Evolutionary conservation across 1,140 invertebrate genomes (phyloP).

Genomic region (Teleogryllus occipitalis): DNA sequence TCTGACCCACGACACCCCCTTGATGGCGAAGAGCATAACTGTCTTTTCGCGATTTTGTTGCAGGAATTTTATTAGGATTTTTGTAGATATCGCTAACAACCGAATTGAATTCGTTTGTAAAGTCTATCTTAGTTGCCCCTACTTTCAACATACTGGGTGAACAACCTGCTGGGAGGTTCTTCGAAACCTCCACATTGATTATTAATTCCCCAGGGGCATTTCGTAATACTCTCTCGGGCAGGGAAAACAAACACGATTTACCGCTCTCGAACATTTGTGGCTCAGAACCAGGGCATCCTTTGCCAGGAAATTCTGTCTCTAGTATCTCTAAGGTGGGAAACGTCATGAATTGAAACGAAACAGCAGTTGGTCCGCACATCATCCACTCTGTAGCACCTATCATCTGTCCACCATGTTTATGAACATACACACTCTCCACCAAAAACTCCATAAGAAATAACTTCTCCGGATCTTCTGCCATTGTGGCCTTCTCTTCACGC

Average conservation of each 20-base stretch:
- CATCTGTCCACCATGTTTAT: slow-evolving; percentile 32
- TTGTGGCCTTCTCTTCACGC: neutral
- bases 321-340: slow-evolving; percentile 35
- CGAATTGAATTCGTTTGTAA: slow-evolving; percentile 31
- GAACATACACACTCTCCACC: slow-evolving; percentile 34
- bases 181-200: slow-evolving; percentile 35
- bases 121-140: slow-evolving; percentile 32
- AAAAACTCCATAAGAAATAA: slow-evolving; percentile 37
- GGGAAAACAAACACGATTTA: slow-evolving; percentile 40
- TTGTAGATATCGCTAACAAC: slow-evolving; percentile 27
- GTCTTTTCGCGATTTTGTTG: slow-evolving; percentile 37
- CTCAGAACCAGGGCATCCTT: slow-evolving; percentile 27
- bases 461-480: slow-evolving; percentile 19
- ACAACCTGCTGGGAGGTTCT: slow-evolving; percentile 34
- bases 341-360: slow-evolving; percentile 32
- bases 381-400: slow-evolving; percentile 22
- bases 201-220: slow-evolving; percentile 34
- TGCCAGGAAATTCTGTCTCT: slow-evolving; percentile 28
- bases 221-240: slow-evolving; percentile 29
- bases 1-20: slow-evolving; percentile 40
- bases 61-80: slow-evolving; percentile 50
- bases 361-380: slow-evolving; percentile 19
- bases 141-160: slow-evolving; percentile 36
- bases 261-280: slow-evolving; percentile 36
- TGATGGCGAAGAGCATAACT: neutral